Evolutionary conservation across 2,113 vertebrate species (phyloP).

Genomic region (Trinectes maculatus): DNA sequence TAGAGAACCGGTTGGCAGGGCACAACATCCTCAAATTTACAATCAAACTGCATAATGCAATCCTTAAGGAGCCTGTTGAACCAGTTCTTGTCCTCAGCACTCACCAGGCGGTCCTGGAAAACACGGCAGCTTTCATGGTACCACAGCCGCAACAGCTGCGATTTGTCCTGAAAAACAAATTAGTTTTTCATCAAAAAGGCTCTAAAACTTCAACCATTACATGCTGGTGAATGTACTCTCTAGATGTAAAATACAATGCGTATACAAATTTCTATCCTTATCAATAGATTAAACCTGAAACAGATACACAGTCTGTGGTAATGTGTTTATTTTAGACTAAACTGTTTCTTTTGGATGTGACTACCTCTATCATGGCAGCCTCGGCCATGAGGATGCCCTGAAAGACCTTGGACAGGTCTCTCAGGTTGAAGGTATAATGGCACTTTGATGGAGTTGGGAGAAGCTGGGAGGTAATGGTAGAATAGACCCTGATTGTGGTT

Average conservation of each 20-base stretch:
- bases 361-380: constrained; percentile 81
- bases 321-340: neutral
- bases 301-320: neutral
- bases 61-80: constrained; percentile 85
- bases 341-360: neutral
- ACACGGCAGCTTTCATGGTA: constrained; percentile 92
- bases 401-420: constrained; percentile 95
- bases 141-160: constrained; percentile 88
- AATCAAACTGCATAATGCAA: constrained; percentile 82
- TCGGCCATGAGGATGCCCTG: constrained; percentile 94
- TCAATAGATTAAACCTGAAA: neutral
- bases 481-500: constrained; percentile 86
- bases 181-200: neutral
- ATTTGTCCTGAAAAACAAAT: constrained; percentile 78
- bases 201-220: too few species aligned
- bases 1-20: constrained; percentile 87
- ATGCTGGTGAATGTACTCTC: too few species aligned
- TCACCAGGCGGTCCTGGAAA: constrained; percentile 91
- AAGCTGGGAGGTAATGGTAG: constrained; percentile 87
- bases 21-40: constrained; percentile 82
- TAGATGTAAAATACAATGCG: too few species aligned
- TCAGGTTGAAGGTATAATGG: constrained; percentile 94
- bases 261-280: neutral
- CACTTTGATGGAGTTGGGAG: constrained; percentile 93
- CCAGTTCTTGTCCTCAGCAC: constrained; percentile 85